These are phyloP conservation scores for Craterocephalus amniculus DNA, from an alignment of 2,797 vertebrate species.

Conservation along the genomic window DNA sequence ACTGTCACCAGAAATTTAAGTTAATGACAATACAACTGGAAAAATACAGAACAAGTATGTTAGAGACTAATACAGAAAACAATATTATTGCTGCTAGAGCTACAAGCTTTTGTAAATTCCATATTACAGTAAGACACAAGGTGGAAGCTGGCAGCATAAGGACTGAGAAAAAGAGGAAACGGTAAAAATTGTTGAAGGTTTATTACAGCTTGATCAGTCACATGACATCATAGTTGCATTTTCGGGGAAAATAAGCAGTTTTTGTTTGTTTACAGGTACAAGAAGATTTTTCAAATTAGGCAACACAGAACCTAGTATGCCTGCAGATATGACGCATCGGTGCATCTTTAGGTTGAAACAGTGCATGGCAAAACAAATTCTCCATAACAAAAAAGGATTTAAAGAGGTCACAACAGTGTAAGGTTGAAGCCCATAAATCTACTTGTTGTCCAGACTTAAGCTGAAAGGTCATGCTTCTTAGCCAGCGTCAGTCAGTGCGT, in stretches of 20 bases:
- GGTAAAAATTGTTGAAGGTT: not conserved
- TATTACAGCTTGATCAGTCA: not conserved
- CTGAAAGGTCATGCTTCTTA: constrained; percentile 57
- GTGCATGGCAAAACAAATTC: constrained; percentile 3
- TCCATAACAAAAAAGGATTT: constrained; percentile 34
- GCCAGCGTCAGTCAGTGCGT: constrained; percentile 52
- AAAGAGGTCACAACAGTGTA: constrained; percentile 38
- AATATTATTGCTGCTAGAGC: not conserved
- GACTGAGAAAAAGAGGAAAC: not conserved
- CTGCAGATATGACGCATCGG: not conserved
- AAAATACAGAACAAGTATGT: not conserved
- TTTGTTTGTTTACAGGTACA: not conserved
- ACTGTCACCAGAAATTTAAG: no score
- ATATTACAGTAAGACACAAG: not conserved
- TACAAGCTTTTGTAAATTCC: not conserved
- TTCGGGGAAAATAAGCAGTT: not conserved
- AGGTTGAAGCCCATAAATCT: constrained; percentile 61
- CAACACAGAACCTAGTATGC: not conserved
- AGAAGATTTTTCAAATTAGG: not conserved
- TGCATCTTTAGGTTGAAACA: not conserved
- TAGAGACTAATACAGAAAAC: not conserved
- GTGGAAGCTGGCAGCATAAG: not conserved
- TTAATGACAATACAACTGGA: no score
- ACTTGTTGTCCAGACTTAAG: constrained; percentile 39
- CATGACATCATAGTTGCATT: not conserved